phyloP scores from a whole-genome alignment of 2,888 invertebrate genomes.

The Torymus aiolomorphi region DNA sequence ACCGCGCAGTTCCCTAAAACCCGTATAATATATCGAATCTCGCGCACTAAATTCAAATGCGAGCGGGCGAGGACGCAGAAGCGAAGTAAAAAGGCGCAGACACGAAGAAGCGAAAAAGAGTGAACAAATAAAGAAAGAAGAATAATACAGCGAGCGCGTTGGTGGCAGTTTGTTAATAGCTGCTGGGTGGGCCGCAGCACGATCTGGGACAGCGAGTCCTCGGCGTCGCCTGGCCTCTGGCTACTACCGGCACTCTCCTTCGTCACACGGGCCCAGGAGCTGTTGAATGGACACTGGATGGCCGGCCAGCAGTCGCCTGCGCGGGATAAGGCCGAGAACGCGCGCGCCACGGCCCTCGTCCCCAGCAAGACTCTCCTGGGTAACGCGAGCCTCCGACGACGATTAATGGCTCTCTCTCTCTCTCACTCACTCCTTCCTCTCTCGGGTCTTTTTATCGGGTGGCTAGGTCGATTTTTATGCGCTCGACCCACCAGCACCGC shows the following conservation, averaged over 20 bases:
- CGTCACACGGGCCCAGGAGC: slow-evolving; percentile 49
- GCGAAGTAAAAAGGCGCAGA: no score
- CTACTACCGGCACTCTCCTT: slow-evolving; percentile 40
- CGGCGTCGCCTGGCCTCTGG: slow-evolving; percentile 14
- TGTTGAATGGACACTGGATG: slow-evolving; percentile 55
- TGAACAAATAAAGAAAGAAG: neutral
- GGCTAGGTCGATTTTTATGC: no score
- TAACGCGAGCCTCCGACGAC: slow-evolving; percentile 33
- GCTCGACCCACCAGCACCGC: no score
- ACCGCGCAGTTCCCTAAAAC: no score
- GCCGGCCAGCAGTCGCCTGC: slow-evolving; percentile 42
- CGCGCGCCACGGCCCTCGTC: slow-evolving; percentile 40
- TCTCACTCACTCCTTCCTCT: neutral
- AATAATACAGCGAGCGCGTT: neutral
- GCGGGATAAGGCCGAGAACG: slow-evolving; percentile 48
- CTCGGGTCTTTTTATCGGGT: no score
- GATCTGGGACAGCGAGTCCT: slow-evolving; percentile 17
- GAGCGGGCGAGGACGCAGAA: no score
- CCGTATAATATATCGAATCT: no score
- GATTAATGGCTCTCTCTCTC: no score
- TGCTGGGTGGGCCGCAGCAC: slow-evolving; percentile 17
- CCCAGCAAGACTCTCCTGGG: slow-evolving; percentile 55
- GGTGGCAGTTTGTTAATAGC: slow-evolving; percentile 51
- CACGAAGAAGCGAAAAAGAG: neutral
- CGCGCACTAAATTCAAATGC: no score